These are phyloP conservation scores for Hydrocynus forskahlii DNA, from an alignment of 2,797 vertebrate species.

Conservation along the genomic window DNA sequence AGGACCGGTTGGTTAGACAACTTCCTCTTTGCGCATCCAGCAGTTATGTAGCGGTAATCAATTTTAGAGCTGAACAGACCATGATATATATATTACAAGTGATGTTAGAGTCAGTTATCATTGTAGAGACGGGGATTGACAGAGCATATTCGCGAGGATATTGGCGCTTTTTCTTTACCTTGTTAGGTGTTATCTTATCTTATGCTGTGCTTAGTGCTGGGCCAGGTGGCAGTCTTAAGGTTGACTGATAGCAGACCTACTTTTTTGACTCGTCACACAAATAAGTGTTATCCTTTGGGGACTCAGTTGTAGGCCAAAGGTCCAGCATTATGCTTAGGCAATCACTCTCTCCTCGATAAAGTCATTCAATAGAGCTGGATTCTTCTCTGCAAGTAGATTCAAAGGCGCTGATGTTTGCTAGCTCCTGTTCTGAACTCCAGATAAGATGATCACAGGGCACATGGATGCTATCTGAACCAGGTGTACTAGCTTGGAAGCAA, in stretches of 20 bases:
- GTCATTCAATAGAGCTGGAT: neutral
- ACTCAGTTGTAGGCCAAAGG: constrained; percentile 56
- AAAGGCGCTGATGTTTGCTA: constrained; percentile 47
- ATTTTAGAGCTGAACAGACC: constrained; percentile 8
- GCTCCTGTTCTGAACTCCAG: constrained; percentile 29
- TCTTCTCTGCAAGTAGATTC: constrained; percentile 22
- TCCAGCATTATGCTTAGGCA: constrained; percentile 55
- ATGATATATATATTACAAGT: neutral
- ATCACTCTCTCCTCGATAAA: constrained; percentile 52
- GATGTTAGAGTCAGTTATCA: neutral
- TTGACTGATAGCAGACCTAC: constrained; percentile 69
- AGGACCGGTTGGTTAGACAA: constrained; percentile 36
- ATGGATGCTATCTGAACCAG: constrained; percentile 49
- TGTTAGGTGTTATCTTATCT: constrained; percentile 70
- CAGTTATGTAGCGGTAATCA: neutral
- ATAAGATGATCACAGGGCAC: constrained; percentile 50
- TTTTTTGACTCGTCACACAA: constrained; percentile 57
- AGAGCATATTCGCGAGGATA: too few species aligned
- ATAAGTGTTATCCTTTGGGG: constrained; percentile 37
- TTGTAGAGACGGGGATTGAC: neutral
- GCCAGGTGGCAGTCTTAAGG: constrained; percentile 70
- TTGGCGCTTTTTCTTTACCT: neutral
- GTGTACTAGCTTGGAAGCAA: neutral
- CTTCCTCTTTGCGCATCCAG: constrained; percentile 30
- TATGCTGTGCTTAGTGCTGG: constrained; percentile 55